Evolutionary conservation across 1,140 invertebrate species (phyloP).

Genomic region (Caenorhabditis briggsae): DNA sequence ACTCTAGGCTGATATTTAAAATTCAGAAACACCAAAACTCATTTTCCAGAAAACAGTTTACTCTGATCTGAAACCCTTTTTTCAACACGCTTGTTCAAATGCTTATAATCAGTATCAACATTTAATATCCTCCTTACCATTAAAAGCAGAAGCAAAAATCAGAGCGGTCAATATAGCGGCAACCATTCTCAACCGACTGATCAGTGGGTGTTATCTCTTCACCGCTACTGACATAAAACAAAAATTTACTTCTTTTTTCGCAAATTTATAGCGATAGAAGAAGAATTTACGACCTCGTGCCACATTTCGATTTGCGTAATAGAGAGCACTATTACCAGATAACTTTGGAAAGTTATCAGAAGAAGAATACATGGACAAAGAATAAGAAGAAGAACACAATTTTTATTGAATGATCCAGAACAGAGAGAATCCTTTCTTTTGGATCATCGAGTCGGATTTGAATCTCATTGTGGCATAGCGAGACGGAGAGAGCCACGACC

Average conservation of each 20-base stretch:
- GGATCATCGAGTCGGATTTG: not conserved
- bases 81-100: too few relatives aligned
- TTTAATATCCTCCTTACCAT: not conserved
- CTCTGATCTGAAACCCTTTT: too few relatives aligned
- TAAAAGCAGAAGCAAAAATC: not conserved
- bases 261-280: conserved; percentile 28
- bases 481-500: not conserved
- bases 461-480: conserved; percentile 8
- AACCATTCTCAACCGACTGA: conserved; percentile 9
- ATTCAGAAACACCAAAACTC: too few relatives aligned
- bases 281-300: conserved; percentile 35
- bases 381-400: not conserved
- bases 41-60: too few relatives aligned
- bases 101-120: not conserved
- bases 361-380: not conserved
- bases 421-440: not conserved
- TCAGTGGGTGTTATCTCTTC: not conserved
- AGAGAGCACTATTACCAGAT: not conserved
- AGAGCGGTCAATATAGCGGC: not conserved
- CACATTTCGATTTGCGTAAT: conserved; percentile 12
- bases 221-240: not conserved
- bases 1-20: too few relatives aligned
- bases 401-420: conserved; percentile 22
- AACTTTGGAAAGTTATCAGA: not conserved
- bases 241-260: not conserved